Conservation (phyloP, 2,888 invertebrate genomes). For the Hirtodrosophila confusa region DNA sequence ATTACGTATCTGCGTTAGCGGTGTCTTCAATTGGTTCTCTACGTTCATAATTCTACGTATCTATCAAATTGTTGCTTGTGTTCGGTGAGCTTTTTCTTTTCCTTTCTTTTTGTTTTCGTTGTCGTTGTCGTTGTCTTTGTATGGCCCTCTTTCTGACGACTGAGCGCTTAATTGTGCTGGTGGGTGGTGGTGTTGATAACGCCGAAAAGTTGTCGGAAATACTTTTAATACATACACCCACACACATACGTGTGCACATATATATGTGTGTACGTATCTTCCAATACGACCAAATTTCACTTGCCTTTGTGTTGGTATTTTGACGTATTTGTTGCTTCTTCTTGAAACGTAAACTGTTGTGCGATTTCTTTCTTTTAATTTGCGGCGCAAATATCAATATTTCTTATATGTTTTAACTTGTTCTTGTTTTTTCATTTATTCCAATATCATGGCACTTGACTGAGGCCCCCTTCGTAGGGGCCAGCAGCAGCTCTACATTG, state of each 20-base stretch:
- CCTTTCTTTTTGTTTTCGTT: conserved; percentile 13
- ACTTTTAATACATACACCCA: conserved; percentile 22
- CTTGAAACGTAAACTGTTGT: conserved; percentile 35
- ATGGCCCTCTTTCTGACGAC: conserved; percentile 30
- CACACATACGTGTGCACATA: conserved; percentile 5
- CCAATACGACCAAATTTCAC: conserved; percentile 38
- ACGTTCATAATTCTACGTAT: conserved; percentile 97
- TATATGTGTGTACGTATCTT: conserved; percentile 24
- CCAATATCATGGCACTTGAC: conserved; percentile 53
- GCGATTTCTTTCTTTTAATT: conserved; percentile 45
- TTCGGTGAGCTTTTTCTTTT: conserved; percentile 44
- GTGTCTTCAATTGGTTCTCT: conserved; percentile 99
- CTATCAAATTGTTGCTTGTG: conserved; percentile 61
- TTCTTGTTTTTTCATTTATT: conserved; percentile 16
- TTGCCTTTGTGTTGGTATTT: conserved; percentile 46
- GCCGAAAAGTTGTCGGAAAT: conserved; percentile 48
- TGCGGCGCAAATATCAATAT: conserved; percentile 59
- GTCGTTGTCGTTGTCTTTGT: conserved; percentile 19
- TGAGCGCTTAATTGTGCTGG: conserved; percentile 37
- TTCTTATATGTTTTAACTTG: conserved; percentile 33
- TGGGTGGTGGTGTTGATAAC: conserved; percentile 60
- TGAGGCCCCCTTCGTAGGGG: conserved; percentile 64
- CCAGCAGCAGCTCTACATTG: conserved; percentile 70
- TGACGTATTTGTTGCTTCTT: conserved; percentile 65
- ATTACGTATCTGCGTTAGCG: conserved; percentile 99